Evolutionary conservation across 2,113 vertebrate species (phyloP).

Genomic region (Sula dactylatra): DNA sequence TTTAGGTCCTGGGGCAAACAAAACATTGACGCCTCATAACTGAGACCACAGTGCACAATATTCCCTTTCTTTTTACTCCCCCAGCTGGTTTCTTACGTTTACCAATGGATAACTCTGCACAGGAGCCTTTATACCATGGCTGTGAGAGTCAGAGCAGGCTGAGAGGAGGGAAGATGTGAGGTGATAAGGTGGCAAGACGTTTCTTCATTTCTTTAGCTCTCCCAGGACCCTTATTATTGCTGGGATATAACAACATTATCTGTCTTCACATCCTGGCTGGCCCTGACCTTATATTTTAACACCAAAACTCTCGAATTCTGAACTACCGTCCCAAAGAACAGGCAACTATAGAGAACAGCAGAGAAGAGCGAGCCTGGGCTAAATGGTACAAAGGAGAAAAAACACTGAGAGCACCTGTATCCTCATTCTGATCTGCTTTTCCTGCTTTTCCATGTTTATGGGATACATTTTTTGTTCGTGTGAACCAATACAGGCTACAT

Average conservation of each 20-base stretch:
- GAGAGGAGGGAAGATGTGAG: background rate
- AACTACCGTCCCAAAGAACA: background rate
- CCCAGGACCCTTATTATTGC: background rate
- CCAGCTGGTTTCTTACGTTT: background rate
- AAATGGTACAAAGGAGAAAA: background rate
- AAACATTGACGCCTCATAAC: background rate
- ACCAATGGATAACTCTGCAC: background rate
- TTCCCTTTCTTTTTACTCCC: background rate
- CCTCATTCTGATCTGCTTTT: background rate
- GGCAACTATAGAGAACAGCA: background rate
- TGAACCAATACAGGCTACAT: background rate
- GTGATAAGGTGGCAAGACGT: background rate
- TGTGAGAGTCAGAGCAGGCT: background rate
- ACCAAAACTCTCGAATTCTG: background rate
- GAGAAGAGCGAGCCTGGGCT: background rate
- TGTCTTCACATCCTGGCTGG: background rate
- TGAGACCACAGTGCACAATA: background rate
- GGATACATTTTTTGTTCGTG: background rate
- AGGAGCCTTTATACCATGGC: background rate
- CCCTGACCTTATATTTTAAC: background rate
- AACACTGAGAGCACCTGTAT: fast-evolving
- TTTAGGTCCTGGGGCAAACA: background rate
- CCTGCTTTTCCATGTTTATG: background rate
- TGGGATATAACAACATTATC: background rate
- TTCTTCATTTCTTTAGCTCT: background rate